Conservation (phyloP, 2,888 invertebrate species). For the Esperia sulphurella region DNA sequence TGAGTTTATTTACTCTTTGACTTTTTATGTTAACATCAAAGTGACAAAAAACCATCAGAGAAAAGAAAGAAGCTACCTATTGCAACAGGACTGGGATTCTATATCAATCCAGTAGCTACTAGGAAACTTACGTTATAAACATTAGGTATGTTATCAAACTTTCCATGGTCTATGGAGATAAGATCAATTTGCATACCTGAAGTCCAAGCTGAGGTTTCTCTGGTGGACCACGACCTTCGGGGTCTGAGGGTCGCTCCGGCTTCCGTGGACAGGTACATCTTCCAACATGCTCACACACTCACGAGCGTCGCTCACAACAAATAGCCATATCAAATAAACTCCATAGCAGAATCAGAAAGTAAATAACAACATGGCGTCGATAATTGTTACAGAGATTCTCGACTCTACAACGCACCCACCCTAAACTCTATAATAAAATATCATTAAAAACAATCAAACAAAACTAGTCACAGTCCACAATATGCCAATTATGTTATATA, state of each 20-base stretch:
- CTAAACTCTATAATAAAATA: constrained; percentile 15
- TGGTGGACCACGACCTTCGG: constrained; percentile 82
- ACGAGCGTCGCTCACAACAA: constrained; percentile 51
- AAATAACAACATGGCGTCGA: constrained; percentile 74
- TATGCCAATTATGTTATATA: constrained; percentile 18
- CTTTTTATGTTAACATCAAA: too few species aligned
- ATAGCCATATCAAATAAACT: constrained; percentile 50
- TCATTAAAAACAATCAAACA: constrained; percentile 7
- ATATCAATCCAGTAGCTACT: neutral
- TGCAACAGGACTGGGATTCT: too few species aligned
- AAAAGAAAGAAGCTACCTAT: too few species aligned
- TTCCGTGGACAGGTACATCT: constrained; percentile 75
- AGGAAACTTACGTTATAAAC: neutral
- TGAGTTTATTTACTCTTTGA: too few species aligned
- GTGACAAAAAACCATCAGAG: too few species aligned
- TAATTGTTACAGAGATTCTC: constrained; percentile 3
- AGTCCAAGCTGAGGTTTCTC: constrained; percentile 93
- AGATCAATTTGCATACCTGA: constrained; percentile 80
- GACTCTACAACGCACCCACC: constrained; percentile 5
- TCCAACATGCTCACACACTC: constrained; percentile 74
- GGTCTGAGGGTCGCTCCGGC: constrained; percentile 58
- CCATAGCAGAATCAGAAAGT: constrained; percentile 56
- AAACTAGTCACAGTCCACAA: constrained; percentile 26
- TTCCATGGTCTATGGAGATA: constrained; percentile 5
- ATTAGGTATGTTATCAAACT: constrained; percentile 4